phyloP scores from a whole-genome alignment of 2,888 invertebrate genomes.

The Nephrotoma guestfalica region DNA sequence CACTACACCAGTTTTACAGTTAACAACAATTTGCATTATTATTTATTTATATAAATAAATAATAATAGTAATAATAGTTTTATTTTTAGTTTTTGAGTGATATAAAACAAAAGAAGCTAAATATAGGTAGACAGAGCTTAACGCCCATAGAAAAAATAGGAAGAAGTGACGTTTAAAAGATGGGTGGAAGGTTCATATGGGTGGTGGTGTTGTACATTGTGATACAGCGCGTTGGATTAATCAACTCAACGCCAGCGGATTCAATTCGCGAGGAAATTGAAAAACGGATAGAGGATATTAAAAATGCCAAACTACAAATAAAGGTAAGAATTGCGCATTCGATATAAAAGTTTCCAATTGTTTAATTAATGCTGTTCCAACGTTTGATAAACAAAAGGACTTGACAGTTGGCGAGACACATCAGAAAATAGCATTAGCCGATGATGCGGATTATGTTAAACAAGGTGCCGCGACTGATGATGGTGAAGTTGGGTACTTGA shows the following conservation, averaged over 20 bases:
- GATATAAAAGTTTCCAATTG: no score
- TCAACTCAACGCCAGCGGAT: not conserved
- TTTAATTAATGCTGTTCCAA: not conserved
- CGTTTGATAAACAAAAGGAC: not conserved
- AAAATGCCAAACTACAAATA: not conserved
- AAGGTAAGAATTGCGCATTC: not conserved
- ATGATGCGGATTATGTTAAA: not conserved
- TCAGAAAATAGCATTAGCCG: not conserved
- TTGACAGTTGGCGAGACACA: not conserved
- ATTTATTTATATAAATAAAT: not conserved
- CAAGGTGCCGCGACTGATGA: not conserved
- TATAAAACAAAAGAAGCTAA: not conserved
- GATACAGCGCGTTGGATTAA: not conserved
- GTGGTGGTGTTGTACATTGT: not conserved
- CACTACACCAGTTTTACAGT: not conserved
- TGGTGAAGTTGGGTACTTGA: constrained; percentile 7
- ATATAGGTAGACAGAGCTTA: not conserved
- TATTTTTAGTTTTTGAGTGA: not conserved
- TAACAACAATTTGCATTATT: not conserved
- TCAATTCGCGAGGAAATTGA: not conserved
- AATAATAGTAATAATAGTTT: not conserved
- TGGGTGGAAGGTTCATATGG: not conserved
- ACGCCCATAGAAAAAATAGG: not conserved
- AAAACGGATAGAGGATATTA: not conserved
- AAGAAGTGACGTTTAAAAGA: not conserved